Base-by-base conservation (phyloP, 2,797 vertebrate genomes). In the Gallinago nigripennis region DNA sequence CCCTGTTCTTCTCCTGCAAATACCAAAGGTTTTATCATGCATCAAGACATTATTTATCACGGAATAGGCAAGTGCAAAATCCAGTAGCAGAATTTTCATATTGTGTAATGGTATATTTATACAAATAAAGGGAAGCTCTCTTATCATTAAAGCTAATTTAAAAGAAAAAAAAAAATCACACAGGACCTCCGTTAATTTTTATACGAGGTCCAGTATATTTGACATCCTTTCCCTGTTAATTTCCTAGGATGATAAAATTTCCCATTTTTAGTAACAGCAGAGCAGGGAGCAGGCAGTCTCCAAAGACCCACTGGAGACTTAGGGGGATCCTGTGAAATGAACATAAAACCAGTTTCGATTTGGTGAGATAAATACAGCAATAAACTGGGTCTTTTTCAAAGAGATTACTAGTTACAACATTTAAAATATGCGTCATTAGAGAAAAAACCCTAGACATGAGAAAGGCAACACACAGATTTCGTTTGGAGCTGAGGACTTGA, bases 1-100 rank as follows among this genome's bases (percentile, higher is more conserved):
- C 35, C 50, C 85, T 20, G 5, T 70, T 77, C 66, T 77, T 81
- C 69, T 57, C 33, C 51, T 72, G 80, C 57, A 88, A 95, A 88
- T 81, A 84, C 63, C 87, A 95, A 91, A 63, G 75, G 54, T 94
- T 95, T 93, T 86, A 83, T 82, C 80, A 82, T 10, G 35, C 70
- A 88, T 43, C 78, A 88, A 66, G 83, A 79, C 51, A 27, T 8
- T 77, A 80, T 82, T 96, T 68, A 82, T 33, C 56, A 33, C 18
- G 58, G 51, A 84, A 78, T 7, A 86, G 68, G 35, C 27, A 78
- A 81, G 24, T 27, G 25, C 51, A 93, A 91, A 96, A 94, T 58
- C 81, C 54, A 68, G 46, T 10, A 16, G 16, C 11, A 80, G 41
- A 54, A 58, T 71, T 90, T 80, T 70, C 73, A n/a, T 65, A 68